A percentile compares a stretch with the other conserved stretches of the same genome.
Conservation (phyloP, 2,113 vertebrate species). For the Ammospiza nelsoni region DNA sequence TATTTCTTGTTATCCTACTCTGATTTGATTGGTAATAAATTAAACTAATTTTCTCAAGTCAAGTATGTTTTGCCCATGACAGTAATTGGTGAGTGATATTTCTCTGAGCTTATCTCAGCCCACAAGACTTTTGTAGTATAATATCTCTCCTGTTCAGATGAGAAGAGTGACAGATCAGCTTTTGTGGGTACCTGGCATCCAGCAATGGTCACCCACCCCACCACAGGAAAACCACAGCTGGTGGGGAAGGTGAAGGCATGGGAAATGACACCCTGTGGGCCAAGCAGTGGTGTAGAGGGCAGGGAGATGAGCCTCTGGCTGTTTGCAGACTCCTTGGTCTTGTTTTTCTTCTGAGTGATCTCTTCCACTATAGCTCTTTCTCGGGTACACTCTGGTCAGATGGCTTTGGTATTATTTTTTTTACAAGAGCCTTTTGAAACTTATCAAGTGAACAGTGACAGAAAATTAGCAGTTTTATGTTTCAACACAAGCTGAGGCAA, state of each 20-base stretch:
- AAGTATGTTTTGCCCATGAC: not conserved
- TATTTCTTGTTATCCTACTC: not conserved
- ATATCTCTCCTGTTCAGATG: not conserved
- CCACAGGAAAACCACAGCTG: not conserved
- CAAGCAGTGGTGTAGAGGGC: fast-evolving
- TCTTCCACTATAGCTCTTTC: not conserved
- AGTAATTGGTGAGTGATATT: not conserved
- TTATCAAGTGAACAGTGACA: not conserved
- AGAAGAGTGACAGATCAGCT: not conserved
- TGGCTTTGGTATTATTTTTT: not conserved
- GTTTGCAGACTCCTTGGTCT: not conserved
- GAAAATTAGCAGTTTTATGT: not conserved
- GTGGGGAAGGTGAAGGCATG: not conserved
- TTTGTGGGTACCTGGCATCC: not conserved
- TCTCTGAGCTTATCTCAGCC: not conserved
- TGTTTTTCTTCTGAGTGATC: not conserved
- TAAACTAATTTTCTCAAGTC: not conserved
- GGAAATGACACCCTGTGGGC: not conserved
- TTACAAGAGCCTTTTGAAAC: not conserved
- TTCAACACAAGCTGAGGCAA: not conserved
- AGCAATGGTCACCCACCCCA: not conserved
- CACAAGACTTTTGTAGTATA: not conserved
- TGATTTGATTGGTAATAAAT: not conserved
- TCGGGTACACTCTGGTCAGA: not conserved
- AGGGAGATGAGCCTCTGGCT: not conserved